Conservation (phyloP, 2,888 invertebrate genomes). For the Digitonthophagus gazella region DNA sequence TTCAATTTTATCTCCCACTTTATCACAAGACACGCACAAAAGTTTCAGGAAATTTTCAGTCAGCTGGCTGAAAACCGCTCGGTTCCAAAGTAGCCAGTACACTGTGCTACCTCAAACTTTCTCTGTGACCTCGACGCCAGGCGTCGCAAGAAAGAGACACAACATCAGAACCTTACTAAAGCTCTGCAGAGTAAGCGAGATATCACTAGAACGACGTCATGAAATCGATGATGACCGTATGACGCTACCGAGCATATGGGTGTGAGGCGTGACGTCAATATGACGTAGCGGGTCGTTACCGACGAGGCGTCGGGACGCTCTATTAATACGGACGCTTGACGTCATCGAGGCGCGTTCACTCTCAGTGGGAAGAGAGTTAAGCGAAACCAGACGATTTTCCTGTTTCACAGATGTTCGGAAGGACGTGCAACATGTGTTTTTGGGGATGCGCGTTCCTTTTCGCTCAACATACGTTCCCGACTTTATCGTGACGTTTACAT, state of each 20-base stretch:
- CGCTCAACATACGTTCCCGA: neutral
- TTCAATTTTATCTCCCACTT: neutral
- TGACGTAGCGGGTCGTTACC: slow-evolving; percentile 40
- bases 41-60: slow-evolving; percentile 7
- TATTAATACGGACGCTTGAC: slow-evolving; percentile 42
- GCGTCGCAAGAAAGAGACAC: slow-evolving; percentile 33
- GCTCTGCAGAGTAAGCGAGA: slow-evolving; percentile 31
- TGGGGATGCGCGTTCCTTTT: slow-evolving; percentile 4
- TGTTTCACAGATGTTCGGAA: neutral
- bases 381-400: neutral
- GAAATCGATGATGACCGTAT: slow-evolving; percentile 40
- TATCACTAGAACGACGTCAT: slow-evolving; percentile 37
- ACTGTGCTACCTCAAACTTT: slow-evolving; percentile 41
- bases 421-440: neutral
- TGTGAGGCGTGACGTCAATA: slow-evolving; percentile 40
- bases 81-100: slow-evolving; percentile 30
- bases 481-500: neutral
- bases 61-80: slow-evolving; percentile 26
- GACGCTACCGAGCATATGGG: slow-evolving; percentile 40
- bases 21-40: neutral
- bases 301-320: slow-evolving; percentile 38
- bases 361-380: neutral
- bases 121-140: slow-evolving; percentile 42
- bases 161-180: slow-evolving; percentile 14
- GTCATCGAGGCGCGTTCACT: slow-evolving; percentile 36